Evolutionary conservation across 2,113 vertebrate genomes (phyloP).

Genomic region (Chrysemys picta): DNA sequence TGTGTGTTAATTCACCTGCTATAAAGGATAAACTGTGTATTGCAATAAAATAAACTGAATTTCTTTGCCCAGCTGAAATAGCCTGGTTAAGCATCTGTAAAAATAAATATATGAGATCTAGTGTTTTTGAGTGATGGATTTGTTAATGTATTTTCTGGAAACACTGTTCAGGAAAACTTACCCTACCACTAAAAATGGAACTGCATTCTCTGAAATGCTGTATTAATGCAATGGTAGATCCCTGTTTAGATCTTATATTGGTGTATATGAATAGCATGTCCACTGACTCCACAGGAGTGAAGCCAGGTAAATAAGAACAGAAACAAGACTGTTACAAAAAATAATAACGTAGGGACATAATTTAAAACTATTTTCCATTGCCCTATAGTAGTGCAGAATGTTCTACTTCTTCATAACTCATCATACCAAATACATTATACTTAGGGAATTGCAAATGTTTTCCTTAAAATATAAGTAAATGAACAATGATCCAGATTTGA

Average conservation of each 20-base stretch:
- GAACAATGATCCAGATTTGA: neutral
- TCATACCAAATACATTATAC: neutral
- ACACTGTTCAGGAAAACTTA: neutral
- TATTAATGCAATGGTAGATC: neutral
- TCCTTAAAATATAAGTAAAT: neutral
- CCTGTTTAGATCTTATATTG: slow-evolving; percentile 18
- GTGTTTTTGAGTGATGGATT: neutral
- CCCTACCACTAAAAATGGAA: neutral
- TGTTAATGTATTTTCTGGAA: neutral
- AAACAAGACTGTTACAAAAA: neutral
- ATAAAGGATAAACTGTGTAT: neutral
- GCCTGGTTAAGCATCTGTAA: slow-evolving; percentile 49
- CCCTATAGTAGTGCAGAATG: too few relatives aligned
- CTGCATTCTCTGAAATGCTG: neutral
- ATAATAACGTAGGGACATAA: too few relatives aligned
- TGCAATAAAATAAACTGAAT: neutral
- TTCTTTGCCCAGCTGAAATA: slow-evolving; percentile 5
- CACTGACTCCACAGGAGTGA: neutral
- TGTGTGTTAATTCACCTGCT: neutral
- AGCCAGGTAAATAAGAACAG: neutral
- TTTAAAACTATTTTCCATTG: too few relatives aligned
- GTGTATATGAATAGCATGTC: neutral
- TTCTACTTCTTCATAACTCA: neutral
- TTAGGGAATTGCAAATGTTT: neutral
- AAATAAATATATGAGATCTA: slow-evolving; percentile 9